Conservation (phyloP, 2,797 vertebrate genomes). For the Sarcophilus harrisii region DNA sequence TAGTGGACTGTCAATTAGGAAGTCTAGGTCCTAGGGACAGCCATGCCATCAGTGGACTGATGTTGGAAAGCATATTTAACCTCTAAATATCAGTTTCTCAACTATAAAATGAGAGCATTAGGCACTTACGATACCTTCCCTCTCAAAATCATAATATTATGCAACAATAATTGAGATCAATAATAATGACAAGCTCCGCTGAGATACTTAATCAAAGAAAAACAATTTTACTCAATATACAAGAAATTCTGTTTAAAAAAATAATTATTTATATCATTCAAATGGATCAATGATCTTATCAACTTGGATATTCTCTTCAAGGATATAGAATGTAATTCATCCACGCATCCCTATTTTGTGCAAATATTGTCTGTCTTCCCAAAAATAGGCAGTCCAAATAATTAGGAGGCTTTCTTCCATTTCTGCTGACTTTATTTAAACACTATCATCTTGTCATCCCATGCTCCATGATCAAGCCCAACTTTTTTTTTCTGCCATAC, state of each 20-base stretch:
- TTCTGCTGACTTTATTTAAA: not conserved
- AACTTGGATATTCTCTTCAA: not conserved
- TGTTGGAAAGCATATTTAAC: not conserved
- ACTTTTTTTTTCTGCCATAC: too few relatives aligned
- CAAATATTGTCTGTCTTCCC: not conserved
- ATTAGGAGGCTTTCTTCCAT: too few relatives aligned
- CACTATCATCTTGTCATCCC: not conserved
- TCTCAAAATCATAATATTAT: not conserved
- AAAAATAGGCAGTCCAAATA: not conserved
- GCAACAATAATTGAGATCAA: not conserved
- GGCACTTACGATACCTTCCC: too few relatives aligned
- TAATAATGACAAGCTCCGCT: not conserved
- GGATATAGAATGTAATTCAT: not conserved
- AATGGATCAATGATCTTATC: not conserved
- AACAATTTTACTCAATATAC: not conserved
- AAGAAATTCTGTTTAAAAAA: conserved; percentile 24
- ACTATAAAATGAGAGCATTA: too few relatives aligned
- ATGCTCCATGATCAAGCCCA: not conserved
- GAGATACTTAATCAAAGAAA: conserved; percentile 18
- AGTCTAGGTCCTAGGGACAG: not conserved
- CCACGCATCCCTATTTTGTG: not conserved
- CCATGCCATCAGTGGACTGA: not conserved
- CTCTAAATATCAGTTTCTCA: not conserved
- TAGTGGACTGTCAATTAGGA: not conserved
- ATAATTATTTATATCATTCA: not conserved